These are phyloP conservation scores for Alectura lathami DNA, from an alignment of 2,113 vertebrate species.

Conservation along the genomic window DNA sequence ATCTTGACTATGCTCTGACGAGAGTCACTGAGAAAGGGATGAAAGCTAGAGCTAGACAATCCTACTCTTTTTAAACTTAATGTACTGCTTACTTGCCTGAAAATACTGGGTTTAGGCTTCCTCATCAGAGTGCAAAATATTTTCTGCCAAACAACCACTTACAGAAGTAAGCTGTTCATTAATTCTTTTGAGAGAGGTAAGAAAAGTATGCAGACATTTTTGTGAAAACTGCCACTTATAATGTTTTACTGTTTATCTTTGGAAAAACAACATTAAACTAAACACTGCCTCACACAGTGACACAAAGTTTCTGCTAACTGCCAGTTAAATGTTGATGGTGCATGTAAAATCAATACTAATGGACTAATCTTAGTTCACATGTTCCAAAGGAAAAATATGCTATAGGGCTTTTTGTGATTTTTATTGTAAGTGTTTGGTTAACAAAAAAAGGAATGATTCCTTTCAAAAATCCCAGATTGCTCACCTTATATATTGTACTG, in stretches of 20 bases:
- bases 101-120: not conserved
- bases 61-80: not conserved
- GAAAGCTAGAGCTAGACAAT: not conserved
- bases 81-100: not conserved
- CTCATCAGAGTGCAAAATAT: not conserved
- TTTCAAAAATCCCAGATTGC: not conserved
- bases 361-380: not conserved
- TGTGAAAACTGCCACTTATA: not conserved
- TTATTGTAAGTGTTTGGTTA: not conserved
- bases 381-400: not conserved
- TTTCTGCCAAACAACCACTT: not conserved
- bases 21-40: not conserved
- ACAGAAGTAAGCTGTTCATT: not conserved
- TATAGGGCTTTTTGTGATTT: not conserved
- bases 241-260: not conserved
- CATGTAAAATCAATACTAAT: not conserved
- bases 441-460: not conserved
- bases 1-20: not conserved
- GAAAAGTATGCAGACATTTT: not conserved
- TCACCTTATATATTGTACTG: not conserved
- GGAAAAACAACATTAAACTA: not conserved
- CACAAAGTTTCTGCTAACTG: not conserved
- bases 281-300: not conserved
- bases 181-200: not conserved
- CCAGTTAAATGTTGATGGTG: not conserved